Base-by-base conservation (phyloP, 53 echinoderm and acorn worm genomes). In the Temnopleurus reevesii region DNA sequence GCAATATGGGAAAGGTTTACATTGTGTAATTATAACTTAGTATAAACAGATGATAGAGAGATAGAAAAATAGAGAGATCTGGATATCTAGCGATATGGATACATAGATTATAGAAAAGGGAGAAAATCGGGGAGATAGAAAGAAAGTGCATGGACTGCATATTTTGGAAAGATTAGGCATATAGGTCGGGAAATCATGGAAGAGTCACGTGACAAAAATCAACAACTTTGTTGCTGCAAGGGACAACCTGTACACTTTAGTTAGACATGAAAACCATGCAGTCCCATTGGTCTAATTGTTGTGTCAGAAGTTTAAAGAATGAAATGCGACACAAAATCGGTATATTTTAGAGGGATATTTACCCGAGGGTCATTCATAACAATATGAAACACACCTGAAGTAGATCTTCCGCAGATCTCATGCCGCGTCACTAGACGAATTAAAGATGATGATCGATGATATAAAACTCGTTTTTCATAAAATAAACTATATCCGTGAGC, bases 131-230 rank as follows among this genome's bases (percentile, higher is more conserved):
- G n/a, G n/a, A n/a, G n/a, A n/a, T n/a, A n/a, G n/a, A n/a, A n/a
- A n/a, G n/a, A n/a, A n/a, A n/a, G n/a, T n/a, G n/a, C n/a, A n/a
- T n/a, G n/a, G 41, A 38, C 71, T 38, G 36, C 38, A 41, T 30
- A 15, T 61, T 61, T 12, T 30, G 61, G 29, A 15, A 9, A 66
- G 66, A 12, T n/a, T n/a, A n/a, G 66, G 38, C 66, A 66, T 38
- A 43, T 71, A 71, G 36, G 36, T 71, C 71, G 71, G 71, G 71
- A 71, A 38, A 41, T 41, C 71, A 8, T 71, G 36, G 43, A 19
- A 36, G 71, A 71, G 71, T 71, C 71, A 71, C 41, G 71, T 71
- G 12, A 21, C 71, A 71, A 2, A 71, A 71, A 41, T 19, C 71
- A 71, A 71, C 71, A 71, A 71, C 36, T 38, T 12, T 38, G 19